Evolutionary conservation across 2,888 invertebrate genomes (phyloP), one percentile per base, ranked within the genome.

Genomic region (Diachrysia chrysitis): DNA sequence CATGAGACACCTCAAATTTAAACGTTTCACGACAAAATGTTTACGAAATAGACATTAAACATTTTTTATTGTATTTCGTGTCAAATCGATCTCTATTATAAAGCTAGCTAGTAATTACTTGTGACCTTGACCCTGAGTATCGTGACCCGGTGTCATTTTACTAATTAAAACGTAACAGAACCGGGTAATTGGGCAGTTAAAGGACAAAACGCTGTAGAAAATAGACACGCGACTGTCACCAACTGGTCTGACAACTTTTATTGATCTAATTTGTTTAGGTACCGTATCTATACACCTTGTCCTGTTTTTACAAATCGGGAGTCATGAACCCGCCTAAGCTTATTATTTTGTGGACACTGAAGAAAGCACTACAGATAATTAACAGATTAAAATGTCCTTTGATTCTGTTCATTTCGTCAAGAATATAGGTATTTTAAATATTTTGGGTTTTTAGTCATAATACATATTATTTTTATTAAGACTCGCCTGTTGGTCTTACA

Each of bases 151-250:
- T 69, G 54, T 66, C 67, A 63, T 66, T 79, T 63, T 67, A 76
- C 67, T 73, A 80, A 80, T 82, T 80, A 79, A 69, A 70, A 63
- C 55, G 66, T 63, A 55, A 51, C 69, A 37, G 62, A 60, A 29
- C 55, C 9, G 7, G 51, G 54, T 75, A 78, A 79, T 70, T 75
- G 60, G 35, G 25, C 48, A 61, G 71, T 58, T 71, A 56, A 70
- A 58, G 29, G 56, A 69, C 23, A 63, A 66, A 57, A 46, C 25
- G 53, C 46, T 37, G 17, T 58, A 23, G 17, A 14, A 16, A 51
- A 55, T 14, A 29, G 56, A 60, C 81, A 78, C 64, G 79, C 78
- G 55, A 81, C 17, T 42, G 64, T 63, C 55, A 46, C 60, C 37
- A 29, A 16, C 42, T 64, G 17, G 16, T 58, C 37, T 32, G 32